These are phyloP conservation scores for Chloebia gouldiae DNA, from an alignment of 2,113 vertebrate genomes.

Conservation along the genomic window DNA sequence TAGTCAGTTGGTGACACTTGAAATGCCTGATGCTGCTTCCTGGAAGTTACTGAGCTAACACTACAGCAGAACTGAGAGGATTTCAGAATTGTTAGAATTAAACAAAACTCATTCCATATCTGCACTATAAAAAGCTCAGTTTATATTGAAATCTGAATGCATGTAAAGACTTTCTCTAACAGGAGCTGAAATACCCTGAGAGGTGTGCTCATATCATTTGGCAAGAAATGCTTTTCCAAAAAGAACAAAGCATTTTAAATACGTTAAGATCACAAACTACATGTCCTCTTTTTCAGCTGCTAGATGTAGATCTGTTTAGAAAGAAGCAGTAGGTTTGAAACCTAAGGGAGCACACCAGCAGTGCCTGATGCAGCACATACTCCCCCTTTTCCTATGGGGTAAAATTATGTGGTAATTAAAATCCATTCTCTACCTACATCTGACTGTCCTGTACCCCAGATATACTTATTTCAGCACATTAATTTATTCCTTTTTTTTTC, in stretches of 20 bases:
- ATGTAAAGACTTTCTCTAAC: neutral
- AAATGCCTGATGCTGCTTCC: neutral
- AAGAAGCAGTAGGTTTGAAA: neutral
- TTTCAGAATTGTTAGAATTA: neutral
- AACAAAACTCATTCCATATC: neutral
- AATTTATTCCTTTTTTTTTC: neutral
- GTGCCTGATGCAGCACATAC: neutral
- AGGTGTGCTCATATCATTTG: neutral
- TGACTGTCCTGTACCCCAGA: neutral
- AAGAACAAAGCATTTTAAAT: neutral
- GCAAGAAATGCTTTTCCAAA: neutral
- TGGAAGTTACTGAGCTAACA: neutral
- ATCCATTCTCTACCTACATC: neutral
- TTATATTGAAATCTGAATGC: neutral
- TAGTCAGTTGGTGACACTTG: neutral
- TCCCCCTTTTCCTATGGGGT: neutral
- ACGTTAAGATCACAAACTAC: neutral
- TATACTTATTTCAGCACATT: neutral
- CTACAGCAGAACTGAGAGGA: neutral
- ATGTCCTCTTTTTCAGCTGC: neutral
- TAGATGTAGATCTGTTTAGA: neutral
- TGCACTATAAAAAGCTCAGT: neutral
- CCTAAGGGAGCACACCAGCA: neutral
- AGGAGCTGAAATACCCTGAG: neutral
- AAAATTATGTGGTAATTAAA: neutral